Evolutionary conservation across 2,113 vertebrate species (phyloP), one percentile per base, ranked within the genome.

Genomic region (Capreolus pygargus): DNA sequence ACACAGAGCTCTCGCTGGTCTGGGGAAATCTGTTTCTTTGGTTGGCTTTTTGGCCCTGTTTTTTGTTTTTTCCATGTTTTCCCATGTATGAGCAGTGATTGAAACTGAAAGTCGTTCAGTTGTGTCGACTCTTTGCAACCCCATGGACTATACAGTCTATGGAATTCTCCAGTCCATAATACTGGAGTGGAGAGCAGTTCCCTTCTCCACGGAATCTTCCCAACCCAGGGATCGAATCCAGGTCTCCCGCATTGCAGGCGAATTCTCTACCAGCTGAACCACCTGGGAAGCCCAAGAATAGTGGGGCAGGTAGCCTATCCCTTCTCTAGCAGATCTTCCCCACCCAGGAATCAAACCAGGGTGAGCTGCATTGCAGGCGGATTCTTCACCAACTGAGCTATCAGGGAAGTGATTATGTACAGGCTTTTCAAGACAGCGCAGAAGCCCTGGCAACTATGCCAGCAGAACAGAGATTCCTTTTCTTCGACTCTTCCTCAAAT

Each of bases 401-500:
- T 36, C n/a, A 70, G 64, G 64, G 64, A 70, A 70, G n/a, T 70
- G 64, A n/a, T 57, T 67, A 54, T 5, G 50, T 19, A 45, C 2
- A 95, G 8, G 13, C 45, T 85, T 79, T 94, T n/a, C 52, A 90
- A 55, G 6, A 85, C 23, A 4, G 3, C 39, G 23, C 10, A 43
- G 83, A 96, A 50, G 7, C 25, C 45, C 3, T 19, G 28, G 43
- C 5, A 36, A 61, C 50, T 76, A 60, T 82, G 52, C 25, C 11
- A 17, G 50, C 36, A 23, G 23, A 87, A 54, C 14, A 52, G 10
- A 92, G 39, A 79, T 61, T 55, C 15, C 2, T 8, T 90, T 79
- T 86, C 83, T 91, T 58, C 84, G 4, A 23, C 13, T 96, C 28
- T 84, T 96, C 3, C 19, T 94, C 57, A 45, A 76, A 61, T 57